These are phyloP conservation scores for Caenorhabditis wallacei DNA, from an alignment of 2,888 invertebrate genomes.

Conservation along the genomic window DNA sequence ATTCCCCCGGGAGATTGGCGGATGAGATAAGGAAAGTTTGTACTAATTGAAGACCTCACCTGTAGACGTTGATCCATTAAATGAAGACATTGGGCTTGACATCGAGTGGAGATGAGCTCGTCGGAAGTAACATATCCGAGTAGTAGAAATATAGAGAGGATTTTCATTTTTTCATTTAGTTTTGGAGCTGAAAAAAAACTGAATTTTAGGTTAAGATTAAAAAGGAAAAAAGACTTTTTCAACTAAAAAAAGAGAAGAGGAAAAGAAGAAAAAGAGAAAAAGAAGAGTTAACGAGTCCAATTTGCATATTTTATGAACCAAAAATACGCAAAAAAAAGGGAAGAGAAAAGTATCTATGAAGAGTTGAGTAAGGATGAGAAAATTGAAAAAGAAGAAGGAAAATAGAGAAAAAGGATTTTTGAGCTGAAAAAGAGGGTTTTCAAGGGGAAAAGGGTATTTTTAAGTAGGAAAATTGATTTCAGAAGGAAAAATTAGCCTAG, in stretches of 20 bases:
- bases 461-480: too few relatives aligned
- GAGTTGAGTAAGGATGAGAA: background rate
- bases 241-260: slow-evolving; percentile 12
- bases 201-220: background rate
- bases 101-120: slow-evolving; percentile 77
- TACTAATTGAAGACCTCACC: slow-evolving; percentile 67
- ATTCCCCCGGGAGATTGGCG: background rate
- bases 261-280: background rate
- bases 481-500: too few relatives aligned
- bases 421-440: background rate
- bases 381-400: background rate
- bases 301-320: slow-evolving; percentile 59
- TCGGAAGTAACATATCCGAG: slow-evolving; percentile 40
- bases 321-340: background rate
- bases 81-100: slow-evolving; percentile 79
- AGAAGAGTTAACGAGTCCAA: slow-evolving; percentile 55
- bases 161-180: slow-evolving; percentile 24
- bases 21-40: slow-evolving; percentile 26
- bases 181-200: background rate
- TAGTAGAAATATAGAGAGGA: background rate
- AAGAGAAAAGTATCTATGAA: slow-evolving; percentile 2
- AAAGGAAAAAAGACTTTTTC: background rate
- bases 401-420: background rate
- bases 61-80: slow-evolving; percentile 76
- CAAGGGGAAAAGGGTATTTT: background rate